These are phyloP conservation scores for Gryon sp. DNA, from an alignment of 1,140 invertebrate species.

Conservation along the genomic window DNA sequence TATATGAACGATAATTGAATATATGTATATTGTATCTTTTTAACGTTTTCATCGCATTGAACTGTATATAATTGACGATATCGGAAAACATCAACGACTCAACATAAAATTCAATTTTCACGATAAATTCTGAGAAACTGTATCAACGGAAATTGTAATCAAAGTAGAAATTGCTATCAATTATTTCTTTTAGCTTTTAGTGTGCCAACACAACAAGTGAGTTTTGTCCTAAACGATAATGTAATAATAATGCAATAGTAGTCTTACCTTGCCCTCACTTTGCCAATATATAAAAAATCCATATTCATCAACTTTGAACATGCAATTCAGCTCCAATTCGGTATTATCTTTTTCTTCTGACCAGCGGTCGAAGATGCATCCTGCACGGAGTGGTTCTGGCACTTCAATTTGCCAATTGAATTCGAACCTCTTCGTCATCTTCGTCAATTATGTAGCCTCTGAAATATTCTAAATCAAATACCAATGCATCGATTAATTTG, in stretches of 20 bases:
- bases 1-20: not conserved
- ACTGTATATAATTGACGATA: not conserved
- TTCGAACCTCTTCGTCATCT: conserved; percentile 98
- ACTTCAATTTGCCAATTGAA: conserved; percentile 98
- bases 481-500: conserved; percentile 28
- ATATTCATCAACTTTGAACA: conserved; percentile 98
- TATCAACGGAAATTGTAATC: not conserved
- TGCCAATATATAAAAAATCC: conserved; percentile 99
- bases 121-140: not conserved
- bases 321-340: conserved; percentile 91
- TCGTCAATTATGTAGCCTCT: conserved; percentile 50
- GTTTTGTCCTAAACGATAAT: no score
- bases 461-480: conserved; percentile 53
- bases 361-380: conserved; percentile 94
- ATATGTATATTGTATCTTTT: no score
- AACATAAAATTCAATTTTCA: conserved; percentile 12
- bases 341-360: conserved; percentile 96
- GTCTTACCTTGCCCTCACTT: conserved; percentile 94
- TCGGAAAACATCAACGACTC: conserved; percentile 8
- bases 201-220: not conserved
- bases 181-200: conserved; percentile 7
- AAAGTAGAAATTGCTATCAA: conserved; percentile 4
- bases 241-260: no score
- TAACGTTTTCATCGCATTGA: not conserved
- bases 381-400: conserved; percentile 91